phyloP scores from a whole-genome alignment of 1,140 invertebrate genomes.

The Paramacrobiotus metropolitanus region DNA sequence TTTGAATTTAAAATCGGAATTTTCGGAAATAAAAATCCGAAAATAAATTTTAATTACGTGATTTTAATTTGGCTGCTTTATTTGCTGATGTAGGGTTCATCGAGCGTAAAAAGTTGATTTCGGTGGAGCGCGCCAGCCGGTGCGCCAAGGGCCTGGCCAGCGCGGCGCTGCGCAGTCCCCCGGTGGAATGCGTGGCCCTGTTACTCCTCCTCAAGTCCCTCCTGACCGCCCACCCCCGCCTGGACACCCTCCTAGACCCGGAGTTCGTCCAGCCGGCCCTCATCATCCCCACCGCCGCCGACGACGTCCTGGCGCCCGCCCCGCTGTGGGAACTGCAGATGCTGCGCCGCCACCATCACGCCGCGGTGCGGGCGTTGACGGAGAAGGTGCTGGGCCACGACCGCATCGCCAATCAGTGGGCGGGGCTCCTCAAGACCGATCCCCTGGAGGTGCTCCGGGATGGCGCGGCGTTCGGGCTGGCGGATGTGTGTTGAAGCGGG shows the following conservation, averaged over 20 bases:
- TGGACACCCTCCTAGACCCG: not conserved
- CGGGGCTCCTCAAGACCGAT: not conserved
- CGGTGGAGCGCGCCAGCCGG: not conserved
- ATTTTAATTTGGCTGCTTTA: too few relatives aligned
- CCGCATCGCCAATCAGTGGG: not conserved
- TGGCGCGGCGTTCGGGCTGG: too few relatives aligned
- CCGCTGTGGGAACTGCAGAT: not conserved
- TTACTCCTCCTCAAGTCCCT: not conserved
- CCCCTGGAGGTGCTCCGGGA: not conserved
- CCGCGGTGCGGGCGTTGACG: not conserved
- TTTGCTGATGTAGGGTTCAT: not conserved
- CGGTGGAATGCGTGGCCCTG: not conserved
- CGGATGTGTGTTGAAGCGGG: too few relatives aligned
- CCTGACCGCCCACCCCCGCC: not conserved
- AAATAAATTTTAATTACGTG: too few relatives aligned
- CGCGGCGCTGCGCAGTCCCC: not conserved
- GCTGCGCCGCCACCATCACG: not conserved
- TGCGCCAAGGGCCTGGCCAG: constrained; percentile 2
- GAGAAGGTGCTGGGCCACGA: not conserved
- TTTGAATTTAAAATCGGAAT: too few relatives aligned
- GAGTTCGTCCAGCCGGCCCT: not conserved
- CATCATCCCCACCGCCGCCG: not conserved
- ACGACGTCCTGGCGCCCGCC: not conserved
- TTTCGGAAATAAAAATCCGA: too few relatives aligned
- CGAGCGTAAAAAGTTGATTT: not conserved